Base-by-base conservation (phyloP, 2,797 vertebrate species). In the Galago senegalensis region DNA sequence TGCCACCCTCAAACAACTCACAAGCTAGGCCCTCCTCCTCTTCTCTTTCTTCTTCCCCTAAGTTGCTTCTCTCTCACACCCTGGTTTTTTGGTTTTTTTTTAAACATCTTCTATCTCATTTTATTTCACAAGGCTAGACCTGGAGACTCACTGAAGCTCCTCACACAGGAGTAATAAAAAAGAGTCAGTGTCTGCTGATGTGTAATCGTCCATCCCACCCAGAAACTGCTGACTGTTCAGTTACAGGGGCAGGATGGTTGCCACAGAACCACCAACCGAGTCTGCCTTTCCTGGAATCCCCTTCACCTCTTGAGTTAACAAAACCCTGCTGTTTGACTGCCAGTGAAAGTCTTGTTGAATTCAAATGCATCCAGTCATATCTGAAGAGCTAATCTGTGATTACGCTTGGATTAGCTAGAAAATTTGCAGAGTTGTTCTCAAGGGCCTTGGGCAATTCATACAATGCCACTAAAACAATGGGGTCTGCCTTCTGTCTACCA, bases 311-410 rank as follows among this genome's bases (percentile, higher is more conserved):
- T 10, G n/a, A 29, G 25, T 43, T 21, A 77, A 94, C 96, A 97
- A 93, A 97, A 86, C 58, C 53, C 84, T 9, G 11, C 56, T 97
- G 77, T 96, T 16, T 93, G 76, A 94, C 17, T 58, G 65, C 85
- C 25, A 40, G 20, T 58, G 27, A 85, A 80, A 94, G 91, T 80
- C 89, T 79, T n/a, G 3, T 58, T 87, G 80, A 94, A 95, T 93
- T 94, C 80, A 58, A 94, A 72, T 23, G 18, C 40, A 37, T 84
- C 79, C 34, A 37, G 13, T 89, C 60, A 31, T 94, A 97, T 94
- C 91, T 91, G 89, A 94, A 93, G 77, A 94, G 91, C 87, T 86
- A 60, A 96, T 94, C 91, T 69, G 37, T 69, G 76, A 94, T 93
- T 84, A 79, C 25, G 65, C 91, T 80, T 92, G 73, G 73, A 94